These are phyloP conservation scores for Noctilio leporinus DNA, from an alignment of 2,113 vertebrate genomes.

Conservation along the genomic window DNA sequence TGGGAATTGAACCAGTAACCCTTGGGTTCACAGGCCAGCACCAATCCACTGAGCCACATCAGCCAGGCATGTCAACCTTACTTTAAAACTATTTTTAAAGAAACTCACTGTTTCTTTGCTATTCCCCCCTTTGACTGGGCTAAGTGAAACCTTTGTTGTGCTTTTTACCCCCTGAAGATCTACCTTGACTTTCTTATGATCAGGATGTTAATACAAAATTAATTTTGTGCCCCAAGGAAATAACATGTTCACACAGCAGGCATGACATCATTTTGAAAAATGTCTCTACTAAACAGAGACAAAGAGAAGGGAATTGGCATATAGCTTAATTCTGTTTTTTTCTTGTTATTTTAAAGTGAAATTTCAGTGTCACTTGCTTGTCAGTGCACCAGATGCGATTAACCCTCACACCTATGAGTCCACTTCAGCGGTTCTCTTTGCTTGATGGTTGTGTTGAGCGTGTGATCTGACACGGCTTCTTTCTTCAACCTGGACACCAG, in stretches of 20 bases:
- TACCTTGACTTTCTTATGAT: constrained; percentile 2
- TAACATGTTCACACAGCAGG: constrained; percentile 27
- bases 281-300: constrained; percentile 1
- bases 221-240: constrained; percentile 8
- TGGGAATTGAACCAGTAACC: too few species aligned
- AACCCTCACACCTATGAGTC: background rate
- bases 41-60: too few species aligned
- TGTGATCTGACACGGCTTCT: background rate
- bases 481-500: background rate
- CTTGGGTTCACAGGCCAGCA: too few species aligned
- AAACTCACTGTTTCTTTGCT: background rate
- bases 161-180: background rate
- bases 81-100: background rate
- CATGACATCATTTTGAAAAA: constrained; percentile 4
- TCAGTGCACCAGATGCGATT: background rate
- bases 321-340: background rate
- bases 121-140: background rate
- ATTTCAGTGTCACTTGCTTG: background rate
- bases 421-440: background rate
- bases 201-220: constrained; percentile 24
- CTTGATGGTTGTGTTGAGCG: background rate
- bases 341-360: background rate
- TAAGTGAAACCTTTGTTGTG: background rate
- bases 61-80: background rate
- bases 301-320: constrained; percentile 15